Evolutionary conservation across 2,888 invertebrate genomes (phyloP).

Genomic region (Timema cristinae): DNA sequence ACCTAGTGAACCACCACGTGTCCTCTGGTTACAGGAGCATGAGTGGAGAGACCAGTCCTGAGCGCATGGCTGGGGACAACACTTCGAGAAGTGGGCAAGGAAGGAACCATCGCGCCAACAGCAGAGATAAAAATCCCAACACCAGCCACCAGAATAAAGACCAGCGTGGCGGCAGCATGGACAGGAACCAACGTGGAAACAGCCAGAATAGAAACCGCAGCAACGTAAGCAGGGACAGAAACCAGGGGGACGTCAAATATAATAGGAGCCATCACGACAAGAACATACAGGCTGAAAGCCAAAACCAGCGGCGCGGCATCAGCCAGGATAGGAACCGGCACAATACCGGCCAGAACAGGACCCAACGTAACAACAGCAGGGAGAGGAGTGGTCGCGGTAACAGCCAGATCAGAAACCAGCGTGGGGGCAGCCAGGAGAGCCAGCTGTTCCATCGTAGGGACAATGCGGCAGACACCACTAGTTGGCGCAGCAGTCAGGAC

Average conservation of each 20-base stretch:
- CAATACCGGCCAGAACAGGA: no score
- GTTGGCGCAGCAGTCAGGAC: slow-evolving; percentile 14
- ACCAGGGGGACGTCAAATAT: not conserved
- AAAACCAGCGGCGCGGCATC: not conserved
- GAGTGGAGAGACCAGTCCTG: no score
- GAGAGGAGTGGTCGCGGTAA: slow-evolving; percentile 15
- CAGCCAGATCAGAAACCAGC: slow-evolving; percentile 9
- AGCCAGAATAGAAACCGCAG: slow-evolving; percentile 33
- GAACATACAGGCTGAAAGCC: no score
- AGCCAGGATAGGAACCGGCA: no score
- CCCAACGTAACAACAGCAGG: not conserved
- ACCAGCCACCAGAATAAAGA: no score
- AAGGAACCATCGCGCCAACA: no score
- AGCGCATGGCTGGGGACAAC: no score
- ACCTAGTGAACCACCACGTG: no score
- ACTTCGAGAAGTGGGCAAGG: no score
- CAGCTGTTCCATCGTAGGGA: slow-evolving; percentile 8
- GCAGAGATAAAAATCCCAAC: no score
- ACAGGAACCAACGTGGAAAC: slow-evolving; percentile 42
- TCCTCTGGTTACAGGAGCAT: no score
- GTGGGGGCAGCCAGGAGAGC: not conserved
- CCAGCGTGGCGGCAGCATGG: slow-evolving; percentile 41
- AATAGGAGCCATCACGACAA: not conserved
- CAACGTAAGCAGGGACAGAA: slow-evolving; percentile 24
- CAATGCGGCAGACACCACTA: not conserved